Evolutionary conservation across 2,113 vertebrate genomes (phyloP).

Genomic region (Craseonycteris thonglongyai): DNA sequence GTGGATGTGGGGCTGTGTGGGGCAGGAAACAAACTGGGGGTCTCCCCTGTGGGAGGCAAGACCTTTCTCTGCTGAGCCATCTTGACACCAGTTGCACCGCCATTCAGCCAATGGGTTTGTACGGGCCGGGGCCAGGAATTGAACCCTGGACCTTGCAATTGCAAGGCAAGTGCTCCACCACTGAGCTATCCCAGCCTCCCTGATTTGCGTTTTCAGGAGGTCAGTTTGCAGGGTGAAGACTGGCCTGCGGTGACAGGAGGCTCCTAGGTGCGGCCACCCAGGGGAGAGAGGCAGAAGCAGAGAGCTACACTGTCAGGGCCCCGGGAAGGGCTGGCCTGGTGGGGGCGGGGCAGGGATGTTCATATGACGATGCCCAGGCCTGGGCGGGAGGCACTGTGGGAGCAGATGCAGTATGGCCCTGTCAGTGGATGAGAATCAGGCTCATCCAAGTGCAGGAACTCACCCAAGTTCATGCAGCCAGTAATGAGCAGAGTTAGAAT

Average conservation of each 20-base stretch:
- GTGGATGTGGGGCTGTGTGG: no score
- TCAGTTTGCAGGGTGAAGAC: constrained; percentile 30
- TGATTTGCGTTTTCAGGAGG: background rate
- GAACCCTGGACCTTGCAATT: no score
- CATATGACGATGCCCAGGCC: background rate
- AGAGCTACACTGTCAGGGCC: rapidly evolving
- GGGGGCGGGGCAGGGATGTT: rapidly evolving
- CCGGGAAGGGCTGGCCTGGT: background rate
- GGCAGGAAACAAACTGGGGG: no score
- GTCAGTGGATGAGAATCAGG: rapidly evolving
- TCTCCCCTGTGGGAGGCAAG: no score
- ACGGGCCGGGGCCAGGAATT: no score
- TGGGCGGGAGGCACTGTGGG: background rate
- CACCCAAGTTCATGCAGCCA: rapidly evolving
- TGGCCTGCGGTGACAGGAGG: constrained; percentile 68
- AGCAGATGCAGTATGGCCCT: background rate
- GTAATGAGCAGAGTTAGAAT: background rate
- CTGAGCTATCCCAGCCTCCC: no score
- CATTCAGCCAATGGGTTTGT: no score
- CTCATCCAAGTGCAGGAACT: background rate
- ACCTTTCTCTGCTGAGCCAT: no score
- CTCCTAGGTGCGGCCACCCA: constrained; percentile 47
- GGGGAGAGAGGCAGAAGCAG: constrained; percentile 44
- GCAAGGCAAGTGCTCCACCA: no score
- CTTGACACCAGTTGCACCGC: no score